phyloP scores from a whole-genome alignment of 2,888 invertebrate genomes.

The Orgyia antiqua region DNA sequence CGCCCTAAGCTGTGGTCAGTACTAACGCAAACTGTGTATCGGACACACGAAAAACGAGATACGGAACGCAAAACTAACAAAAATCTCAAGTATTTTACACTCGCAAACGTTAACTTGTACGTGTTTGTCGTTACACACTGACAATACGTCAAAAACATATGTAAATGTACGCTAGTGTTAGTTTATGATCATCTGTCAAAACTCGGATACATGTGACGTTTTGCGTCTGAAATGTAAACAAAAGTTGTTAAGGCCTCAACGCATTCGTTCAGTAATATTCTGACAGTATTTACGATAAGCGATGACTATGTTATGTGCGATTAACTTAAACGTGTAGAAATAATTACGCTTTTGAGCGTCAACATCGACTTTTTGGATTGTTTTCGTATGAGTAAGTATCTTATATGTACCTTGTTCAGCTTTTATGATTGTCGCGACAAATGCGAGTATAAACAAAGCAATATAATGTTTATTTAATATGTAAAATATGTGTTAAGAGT shows the following conservation, averaged over 20 bases:
- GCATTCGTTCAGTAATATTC: constrained; percentile 37
- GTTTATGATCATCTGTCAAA: constrained; percentile 75
- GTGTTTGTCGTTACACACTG: constrained; percentile 20
- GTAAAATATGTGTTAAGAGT: constrained; percentile 33
- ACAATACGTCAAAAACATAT: constrained; percentile 23
- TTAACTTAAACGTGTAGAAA: constrained; percentile 67
- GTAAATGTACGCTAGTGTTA: constrained; percentile 68
- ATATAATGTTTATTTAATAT: constrained; percentile 33
- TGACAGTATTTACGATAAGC: constrained; percentile 58
- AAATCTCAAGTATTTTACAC: constrained; percentile 42
- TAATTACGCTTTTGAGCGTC: constrained; percentile 62
- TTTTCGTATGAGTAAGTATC: constrained; percentile 68
- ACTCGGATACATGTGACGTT: constrained; percentile 73
- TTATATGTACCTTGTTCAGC: constrained; percentile 39
- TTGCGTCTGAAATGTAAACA: constrained; percentile 73
- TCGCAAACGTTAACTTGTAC: constrained; percentile 22
- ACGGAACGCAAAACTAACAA: constrained; percentile 63
- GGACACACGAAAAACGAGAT: constrained; percentile 78
- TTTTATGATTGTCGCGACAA: constrained; percentile 35
- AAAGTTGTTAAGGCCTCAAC: constrained; percentile 53
- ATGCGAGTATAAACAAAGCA: constrained; percentile 39
- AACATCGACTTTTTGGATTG: constrained; percentile 58
- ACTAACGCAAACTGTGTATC: constrained; percentile 76
- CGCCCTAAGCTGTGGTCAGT: constrained; percentile 79
- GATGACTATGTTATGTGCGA: constrained; percentile 59